phyloP scores from a whole-genome alignment of 1,140 invertebrate species.

The Zaprionus taronus region DNA sequence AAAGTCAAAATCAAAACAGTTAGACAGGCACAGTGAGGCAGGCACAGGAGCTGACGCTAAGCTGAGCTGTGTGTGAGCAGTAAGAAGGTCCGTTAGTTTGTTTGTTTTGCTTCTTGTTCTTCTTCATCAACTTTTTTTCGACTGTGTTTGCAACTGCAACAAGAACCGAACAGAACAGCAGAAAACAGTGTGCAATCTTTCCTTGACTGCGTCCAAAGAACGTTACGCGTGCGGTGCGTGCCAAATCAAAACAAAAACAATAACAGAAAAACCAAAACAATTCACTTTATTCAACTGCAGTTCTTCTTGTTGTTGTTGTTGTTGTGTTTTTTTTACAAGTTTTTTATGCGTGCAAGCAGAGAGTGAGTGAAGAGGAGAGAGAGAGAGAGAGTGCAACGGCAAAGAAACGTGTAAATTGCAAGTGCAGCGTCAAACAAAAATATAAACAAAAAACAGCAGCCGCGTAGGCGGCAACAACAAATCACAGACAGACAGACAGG shows the following conservation, averaged over 20 bases:
- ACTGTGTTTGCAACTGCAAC: background rate
- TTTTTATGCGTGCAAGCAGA: background rate
- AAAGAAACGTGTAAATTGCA: conserved; percentile 16
- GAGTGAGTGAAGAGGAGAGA: background rate
- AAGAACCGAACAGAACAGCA: conserved; percentile 4
- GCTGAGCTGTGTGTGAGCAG: conserved; percentile 16
- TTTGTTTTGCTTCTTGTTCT: background rate
- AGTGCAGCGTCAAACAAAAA: conserved; percentile 20
- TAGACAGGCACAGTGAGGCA: background rate
- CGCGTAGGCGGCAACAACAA: conserved; percentile 1
- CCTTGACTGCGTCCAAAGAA: background rate
- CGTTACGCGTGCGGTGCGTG: conserved; percentile 50
- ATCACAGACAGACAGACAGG: conserved; percentile 15
- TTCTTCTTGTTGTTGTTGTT: background rate
- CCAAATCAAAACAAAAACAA: conserved; percentile 38
- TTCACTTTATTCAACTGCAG: conserved; percentile 5
- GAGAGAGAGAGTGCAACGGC: background rate
- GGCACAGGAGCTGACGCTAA: background rate
- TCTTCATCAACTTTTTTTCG: background rate
- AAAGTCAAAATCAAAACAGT: conserved; percentile 42
- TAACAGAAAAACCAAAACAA: conserved; percentile 14
- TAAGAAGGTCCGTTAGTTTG: conserved; percentile 31
- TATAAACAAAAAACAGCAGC: conserved; percentile 27
- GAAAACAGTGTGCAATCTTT: background rate
- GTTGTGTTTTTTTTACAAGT: background rate